Evolutionary conservation across 2,113 vertebrate genomes (phyloP), one percentile per base, ranked within the genome.

Genomic region (Psittacus erithacus): DNA sequence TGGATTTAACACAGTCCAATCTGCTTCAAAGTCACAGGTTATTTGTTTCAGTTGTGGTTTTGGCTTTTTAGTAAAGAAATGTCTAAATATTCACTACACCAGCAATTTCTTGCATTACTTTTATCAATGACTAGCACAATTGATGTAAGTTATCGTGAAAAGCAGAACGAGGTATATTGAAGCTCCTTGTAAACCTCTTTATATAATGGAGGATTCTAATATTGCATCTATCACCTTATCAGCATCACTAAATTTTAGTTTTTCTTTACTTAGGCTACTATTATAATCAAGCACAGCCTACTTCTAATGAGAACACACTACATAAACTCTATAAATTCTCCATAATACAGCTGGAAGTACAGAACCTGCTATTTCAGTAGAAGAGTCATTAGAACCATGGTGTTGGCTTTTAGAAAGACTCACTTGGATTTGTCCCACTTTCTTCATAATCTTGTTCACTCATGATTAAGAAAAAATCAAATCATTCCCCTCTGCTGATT

Each of bases 381-480:
- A 19, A 84, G 17, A 80, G 25, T 27, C 17, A 38, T 20, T 18
- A 90, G 17, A 81, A 83, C 10, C 31, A 84, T 0, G 0, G 6
- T 4, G 49, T 8, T 38, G 19, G 25, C 55, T 81, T 88, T 91
- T 38, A 90, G 86, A 96, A 70, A 64, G 47, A 97, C 96, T 97
- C 86, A 97, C 97, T 94, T 87, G 82, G 44, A 83, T 82, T 93
- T 67, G 85, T 59, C 14, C 96, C 77, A 1, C 79, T 81, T 90
- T 95, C 95, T 84, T 96, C 93, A 95, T 94, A 96, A 81, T 97
- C 92, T 76, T 83, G 89, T 47, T 94, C 93, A 31, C 39, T 97
- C 97, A 98, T 97, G 59, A 79, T 90, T 80, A 82, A 73, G 28
- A 17, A 93, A 93, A 93, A 92, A 84, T 83, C 74, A 91, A 95